Evolutionary conservation across 1,140 invertebrate genomes (phyloP).

Genomic region (Yoshiicerus persimilis): DNA sequence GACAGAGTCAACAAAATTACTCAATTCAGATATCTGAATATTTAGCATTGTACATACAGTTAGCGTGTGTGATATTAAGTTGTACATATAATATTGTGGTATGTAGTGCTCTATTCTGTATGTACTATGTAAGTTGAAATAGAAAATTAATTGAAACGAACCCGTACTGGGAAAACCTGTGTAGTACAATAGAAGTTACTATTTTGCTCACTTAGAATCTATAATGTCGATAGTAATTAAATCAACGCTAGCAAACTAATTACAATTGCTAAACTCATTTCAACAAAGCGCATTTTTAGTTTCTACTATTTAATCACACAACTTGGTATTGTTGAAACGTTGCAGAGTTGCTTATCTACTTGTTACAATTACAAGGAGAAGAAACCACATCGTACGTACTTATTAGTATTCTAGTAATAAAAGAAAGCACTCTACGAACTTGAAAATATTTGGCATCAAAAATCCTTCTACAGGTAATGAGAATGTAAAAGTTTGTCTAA

Average conservation of each 20-base stretch:
- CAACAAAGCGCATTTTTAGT: not conserved
- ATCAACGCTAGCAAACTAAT: not conserved
- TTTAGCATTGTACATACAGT: no score
- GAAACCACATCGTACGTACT: no score
- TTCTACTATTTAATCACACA: not conserved
- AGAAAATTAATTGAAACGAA: not conserved
- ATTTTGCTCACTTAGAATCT: not conserved
- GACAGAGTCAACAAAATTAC: not conserved
- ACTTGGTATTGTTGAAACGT: not conserved
- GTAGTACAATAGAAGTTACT: not conserved
- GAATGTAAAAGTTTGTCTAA: not conserved
- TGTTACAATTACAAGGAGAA: no score
- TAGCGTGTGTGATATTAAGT: not conserved
- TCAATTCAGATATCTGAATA: no score
- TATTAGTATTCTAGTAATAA: no score
- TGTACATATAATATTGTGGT: not conserved
- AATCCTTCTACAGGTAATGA: not conserved
- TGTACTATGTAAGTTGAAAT: not conserved
- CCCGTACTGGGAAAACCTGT: slow-evolving; percentile 5
- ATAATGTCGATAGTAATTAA: no score
- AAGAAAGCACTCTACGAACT: not conserved
- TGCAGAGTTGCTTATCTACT: no score
- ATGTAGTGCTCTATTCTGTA: no score
- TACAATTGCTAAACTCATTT: not conserved
- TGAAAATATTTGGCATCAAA: not conserved